Conservation (phyloP, 2,888 invertebrate species). For the Apantesis nais region DNA sequence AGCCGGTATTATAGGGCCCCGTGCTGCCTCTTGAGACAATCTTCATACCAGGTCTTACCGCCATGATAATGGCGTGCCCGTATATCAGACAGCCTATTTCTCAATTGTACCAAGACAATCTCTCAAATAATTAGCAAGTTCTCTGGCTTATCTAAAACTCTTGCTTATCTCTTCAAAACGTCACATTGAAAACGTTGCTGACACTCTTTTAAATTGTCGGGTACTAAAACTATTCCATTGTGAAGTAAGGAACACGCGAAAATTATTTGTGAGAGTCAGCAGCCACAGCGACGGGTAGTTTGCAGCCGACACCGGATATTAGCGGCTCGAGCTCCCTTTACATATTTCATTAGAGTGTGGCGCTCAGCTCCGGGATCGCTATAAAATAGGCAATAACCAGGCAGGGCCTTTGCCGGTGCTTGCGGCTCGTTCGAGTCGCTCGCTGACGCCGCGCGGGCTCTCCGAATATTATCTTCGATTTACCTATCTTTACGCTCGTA, state of each 20-base stretch:
- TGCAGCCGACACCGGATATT: conserved; percentile 13
- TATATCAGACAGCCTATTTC: no score
- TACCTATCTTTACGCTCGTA: conserved; percentile 24
- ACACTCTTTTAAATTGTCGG: not conserved
- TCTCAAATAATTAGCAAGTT: no score
- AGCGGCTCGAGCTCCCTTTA: conserved; percentile 14
- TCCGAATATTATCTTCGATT: conserved; percentile 24
- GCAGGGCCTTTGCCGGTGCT: not conserved
- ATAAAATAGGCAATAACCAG: conserved; percentile 23
- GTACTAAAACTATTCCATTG: no score
- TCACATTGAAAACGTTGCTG: not conserved
- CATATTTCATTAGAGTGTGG: conserved; percentile 23
- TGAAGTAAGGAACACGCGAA: not conserved
- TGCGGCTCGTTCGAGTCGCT: conserved; percentile 4
- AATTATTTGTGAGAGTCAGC: not conserved
- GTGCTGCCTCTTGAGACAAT: no score
- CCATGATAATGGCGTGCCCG: no score
- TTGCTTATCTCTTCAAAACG: no score
- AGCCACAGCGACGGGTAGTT: not conserved
- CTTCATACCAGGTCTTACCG: no score
- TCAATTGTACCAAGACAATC: no score
- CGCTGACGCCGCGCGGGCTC: conserved; percentile 5
- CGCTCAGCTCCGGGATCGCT: conserved; percentile 16
- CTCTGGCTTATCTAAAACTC: no score
- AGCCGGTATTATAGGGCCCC: no score